A percentile compares a stretch with the other conserved stretches of the same genome.
Evolutionary conservation across 2,113 vertebrate genomes (phyloP).

Genomic region (Dissostichus mawsoni): DNA sequence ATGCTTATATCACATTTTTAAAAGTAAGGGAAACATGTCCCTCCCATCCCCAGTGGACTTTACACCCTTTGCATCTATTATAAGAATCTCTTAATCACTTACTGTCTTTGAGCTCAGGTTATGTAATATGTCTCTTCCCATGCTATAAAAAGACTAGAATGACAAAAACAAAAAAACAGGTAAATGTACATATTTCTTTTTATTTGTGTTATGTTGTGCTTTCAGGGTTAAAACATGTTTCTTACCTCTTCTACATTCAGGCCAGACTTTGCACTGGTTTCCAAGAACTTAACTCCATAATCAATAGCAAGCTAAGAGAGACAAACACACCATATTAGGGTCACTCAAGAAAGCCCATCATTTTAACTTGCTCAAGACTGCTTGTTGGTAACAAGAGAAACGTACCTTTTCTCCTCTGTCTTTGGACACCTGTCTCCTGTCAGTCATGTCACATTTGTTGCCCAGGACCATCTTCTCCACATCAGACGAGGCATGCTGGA

Average conservation of each 20-base stretch:
- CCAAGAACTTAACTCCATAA: conserved; percentile 98
- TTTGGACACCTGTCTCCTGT: conserved; percentile 97
- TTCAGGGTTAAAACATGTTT: neutral
- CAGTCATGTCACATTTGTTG: conserved; percentile 98
- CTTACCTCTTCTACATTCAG: conserved; percentile 98
- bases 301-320: conserved; percentile 94
- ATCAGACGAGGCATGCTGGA: conserved; percentile 95
- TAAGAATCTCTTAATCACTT: conserved; percentile 63
- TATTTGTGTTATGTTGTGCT: neutral
- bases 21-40: neutral
- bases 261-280: conserved; percentile 98
- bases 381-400: neutral
- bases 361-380: neutral
- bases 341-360: neutral
- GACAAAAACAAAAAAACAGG: conserved; percentile 15
- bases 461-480: conserved; percentile 98
- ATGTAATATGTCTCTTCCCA: conserved; percentile 96
- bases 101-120: conserved; percentile 98
- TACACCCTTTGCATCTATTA: neutral
- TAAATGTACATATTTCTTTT: neutral
- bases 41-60: neutral
- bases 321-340: conserved; percentile 19
- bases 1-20: neutral
- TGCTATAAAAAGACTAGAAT: conserved; percentile 94
- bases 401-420: conserved; percentile 96